Evolutionary conservation across 1,140 invertebrate species (phyloP).

Genomic region (Aphaenogaster rudis): DNA sequence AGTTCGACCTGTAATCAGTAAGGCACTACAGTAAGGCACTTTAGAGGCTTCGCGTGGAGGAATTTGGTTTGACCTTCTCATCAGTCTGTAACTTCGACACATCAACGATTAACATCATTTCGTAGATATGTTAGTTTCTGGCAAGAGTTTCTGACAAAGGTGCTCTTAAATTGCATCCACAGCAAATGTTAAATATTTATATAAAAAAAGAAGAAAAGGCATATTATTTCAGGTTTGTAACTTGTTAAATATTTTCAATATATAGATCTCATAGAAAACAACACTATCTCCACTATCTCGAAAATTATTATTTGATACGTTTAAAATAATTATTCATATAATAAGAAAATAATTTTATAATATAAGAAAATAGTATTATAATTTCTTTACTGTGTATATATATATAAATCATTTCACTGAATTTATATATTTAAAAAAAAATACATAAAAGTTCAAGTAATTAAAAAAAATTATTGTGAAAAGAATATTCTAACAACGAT

Average conservation of each 20-base stretch:
- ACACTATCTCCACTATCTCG: not conserved
- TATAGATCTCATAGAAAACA: not conserved
- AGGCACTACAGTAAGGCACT: constrained; percentile 18
- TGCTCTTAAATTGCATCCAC: not conserved
- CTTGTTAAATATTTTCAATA: not conserved
- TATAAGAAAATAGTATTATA: not conserved
- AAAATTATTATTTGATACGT: not conserved
- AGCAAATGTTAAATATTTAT: not conserved
- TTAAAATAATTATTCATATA: not conserved
- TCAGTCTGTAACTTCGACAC: not conserved
- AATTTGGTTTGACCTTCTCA: constrained; percentile 18
- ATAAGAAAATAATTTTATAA: not conserved
- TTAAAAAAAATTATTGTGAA: not conserved
- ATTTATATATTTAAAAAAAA: not conserved
- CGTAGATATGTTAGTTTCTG: not conserved
- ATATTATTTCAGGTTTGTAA: not conserved
- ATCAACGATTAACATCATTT: not conserved
- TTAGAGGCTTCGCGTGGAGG: not conserved
- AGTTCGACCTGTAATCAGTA: constrained; percentile 32
- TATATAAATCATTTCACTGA: not conserved
- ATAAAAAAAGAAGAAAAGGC: not conserved
- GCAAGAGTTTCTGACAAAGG: not conserved
- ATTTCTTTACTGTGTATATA: not conserved
- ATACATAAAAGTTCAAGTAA: not conserved
- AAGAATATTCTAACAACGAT: not conserved